Percentiles rank a stretch among this genome's conserved stretches.
phyloP scores from a whole-genome alignment of 2,797 vertebrate species.

The Crenichthys baileyi region DNA sequence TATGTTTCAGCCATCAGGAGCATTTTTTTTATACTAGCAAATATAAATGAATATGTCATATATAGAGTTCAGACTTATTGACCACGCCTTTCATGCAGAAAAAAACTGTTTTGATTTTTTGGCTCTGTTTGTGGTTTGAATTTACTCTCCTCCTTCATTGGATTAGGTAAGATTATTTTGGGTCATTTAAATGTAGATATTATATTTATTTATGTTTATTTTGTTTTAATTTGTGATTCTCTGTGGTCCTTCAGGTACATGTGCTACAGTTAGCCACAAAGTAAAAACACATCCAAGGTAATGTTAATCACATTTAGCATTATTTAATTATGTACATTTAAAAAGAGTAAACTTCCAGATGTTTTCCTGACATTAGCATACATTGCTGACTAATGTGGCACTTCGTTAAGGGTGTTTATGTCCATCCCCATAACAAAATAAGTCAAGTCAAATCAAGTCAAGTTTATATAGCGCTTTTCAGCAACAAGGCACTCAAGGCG shows the following conservation, averaged over 20 bases:
- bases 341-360: neutral
- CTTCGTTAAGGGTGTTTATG: neutral
- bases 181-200: neutral
- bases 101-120: conserved; percentile 38
- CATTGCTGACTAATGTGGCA: neutral
- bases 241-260: neutral
- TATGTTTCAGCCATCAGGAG: conserved; percentile 40
- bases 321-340: neutral
- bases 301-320: neutral
- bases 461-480: too few relatives aligned
- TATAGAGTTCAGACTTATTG: conserved; percentile 40
- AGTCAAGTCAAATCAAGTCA: neutral
- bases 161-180: neutral
- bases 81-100: conserved; percentile 31
- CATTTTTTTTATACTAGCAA: conserved; percentile 49
- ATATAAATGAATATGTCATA: conserved; percentile 66
- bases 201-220: neutral
- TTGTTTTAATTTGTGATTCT: neutral
- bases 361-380: neutral
- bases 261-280: neutral
- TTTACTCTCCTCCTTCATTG: neutral
- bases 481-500: too few relatives aligned
- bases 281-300: neutral
- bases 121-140: conserved; percentile 32
- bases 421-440: neutral